A percentile compares a stretch with the other conserved stretches of the same genome.
phyloP scores from a whole-genome alignment of 2,113 vertebrate species.

The Panthera tigris region DNA sequence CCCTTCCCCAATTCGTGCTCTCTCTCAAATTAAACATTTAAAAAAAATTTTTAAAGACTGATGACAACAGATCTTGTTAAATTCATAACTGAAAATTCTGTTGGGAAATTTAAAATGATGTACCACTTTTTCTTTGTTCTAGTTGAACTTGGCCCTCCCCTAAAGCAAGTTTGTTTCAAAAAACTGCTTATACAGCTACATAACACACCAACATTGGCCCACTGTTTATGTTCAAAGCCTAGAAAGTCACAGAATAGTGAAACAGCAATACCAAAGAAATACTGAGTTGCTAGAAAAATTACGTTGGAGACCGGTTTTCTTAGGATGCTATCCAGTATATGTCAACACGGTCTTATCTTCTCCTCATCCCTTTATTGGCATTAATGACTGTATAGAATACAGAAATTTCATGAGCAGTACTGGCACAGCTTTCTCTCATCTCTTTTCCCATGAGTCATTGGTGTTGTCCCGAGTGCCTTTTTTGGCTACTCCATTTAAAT shows the following conservation, averaged over 20 bases:
- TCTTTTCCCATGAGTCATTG: neutral
- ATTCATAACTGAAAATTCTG: neutral
- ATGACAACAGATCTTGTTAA: neutral
- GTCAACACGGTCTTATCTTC: neutral
- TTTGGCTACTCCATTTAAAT: neutral
- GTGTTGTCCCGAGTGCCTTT: neutral
- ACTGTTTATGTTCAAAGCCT: neutral
- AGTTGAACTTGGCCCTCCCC: neutral
- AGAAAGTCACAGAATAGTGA: neutral
- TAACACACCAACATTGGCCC: neutral
- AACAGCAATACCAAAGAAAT: neutral
- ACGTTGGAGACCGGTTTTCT: neutral
- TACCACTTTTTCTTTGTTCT: conserved; percentile 15
- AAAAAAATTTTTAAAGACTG: neutral
- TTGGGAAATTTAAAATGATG: neutral
- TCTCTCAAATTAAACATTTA: too few relatives aligned
- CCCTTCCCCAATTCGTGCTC: too few relatives aligned
- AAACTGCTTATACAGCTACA: neutral
- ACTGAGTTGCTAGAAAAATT: neutral
- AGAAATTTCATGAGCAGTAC: neutral
- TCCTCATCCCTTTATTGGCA: neutral
- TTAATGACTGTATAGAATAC: neutral
- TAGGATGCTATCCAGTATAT: neutral
- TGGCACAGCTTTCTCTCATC: neutral
- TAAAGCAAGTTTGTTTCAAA: neutral